A percentile compares a stretch with the other conserved stretches of the same genome.
Evolutionary conservation across 2,888 invertebrate species (phyloP).

Genomic region (Protophormia terraenovae): DNA sequence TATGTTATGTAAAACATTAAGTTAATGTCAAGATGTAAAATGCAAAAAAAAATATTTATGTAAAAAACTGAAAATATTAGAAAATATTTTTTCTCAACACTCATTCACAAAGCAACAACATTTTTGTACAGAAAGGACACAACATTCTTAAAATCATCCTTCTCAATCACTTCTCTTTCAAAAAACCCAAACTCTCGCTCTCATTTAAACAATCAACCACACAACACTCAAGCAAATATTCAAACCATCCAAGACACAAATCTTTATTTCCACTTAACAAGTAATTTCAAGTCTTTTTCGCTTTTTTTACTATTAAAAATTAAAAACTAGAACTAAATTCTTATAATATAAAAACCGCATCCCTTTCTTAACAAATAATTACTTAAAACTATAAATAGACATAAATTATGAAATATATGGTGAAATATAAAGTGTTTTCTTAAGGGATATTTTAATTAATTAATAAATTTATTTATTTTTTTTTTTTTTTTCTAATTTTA

Average conservation of each 20-base stretch:
- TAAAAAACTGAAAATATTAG: background rate
- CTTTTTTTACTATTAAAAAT: background rate
- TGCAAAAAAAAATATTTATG: background rate
- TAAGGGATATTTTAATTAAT: no score
- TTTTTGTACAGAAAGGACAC: background rate
- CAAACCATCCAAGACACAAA: background rate
- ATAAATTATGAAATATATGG: conserved; percentile 34
- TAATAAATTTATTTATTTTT: conserved; percentile 40
- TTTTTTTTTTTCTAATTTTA: conserved; percentile 29
- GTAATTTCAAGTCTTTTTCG: conserved; percentile 27
- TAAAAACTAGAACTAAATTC: conserved; percentile 9
- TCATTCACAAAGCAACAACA: background rate
- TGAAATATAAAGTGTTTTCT: conserved; percentile 12
- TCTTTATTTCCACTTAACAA: background rate
- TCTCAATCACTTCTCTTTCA: background rate
- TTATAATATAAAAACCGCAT: conserved; percentile 67
- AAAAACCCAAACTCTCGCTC: background rate
- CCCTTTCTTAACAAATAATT: conserved; percentile 61
- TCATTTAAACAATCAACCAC: background rate
- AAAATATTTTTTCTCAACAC: background rate
- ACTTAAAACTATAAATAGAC: conserved; percentile 43
- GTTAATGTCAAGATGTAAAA: background rate
- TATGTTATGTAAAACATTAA: background rate
- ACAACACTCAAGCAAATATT: background rate
- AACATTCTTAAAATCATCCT: background rate